phyloP scores from a whole-genome alignment of 2,797 vertebrate genomes.

The Otus scops region DNA sequence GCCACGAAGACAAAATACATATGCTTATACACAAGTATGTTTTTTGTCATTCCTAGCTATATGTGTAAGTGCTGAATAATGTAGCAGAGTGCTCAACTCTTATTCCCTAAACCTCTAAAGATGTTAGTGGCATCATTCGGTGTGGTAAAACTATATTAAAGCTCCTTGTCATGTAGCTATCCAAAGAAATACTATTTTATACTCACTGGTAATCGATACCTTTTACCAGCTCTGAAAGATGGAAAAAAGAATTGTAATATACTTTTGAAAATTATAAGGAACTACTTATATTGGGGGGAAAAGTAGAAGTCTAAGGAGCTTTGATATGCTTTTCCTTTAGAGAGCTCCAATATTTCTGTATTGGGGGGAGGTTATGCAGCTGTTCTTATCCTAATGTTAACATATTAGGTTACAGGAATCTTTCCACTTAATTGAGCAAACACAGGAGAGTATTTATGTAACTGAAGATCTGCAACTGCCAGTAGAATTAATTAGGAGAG shows the following conservation, averaged over 20 bases:
- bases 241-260: background rate
- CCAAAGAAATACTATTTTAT: background rate
- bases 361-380: background rate
- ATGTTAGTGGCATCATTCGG: background rate
- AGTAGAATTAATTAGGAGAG: conserved; percentile 54
- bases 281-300: background rate
- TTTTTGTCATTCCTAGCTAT: background rate
- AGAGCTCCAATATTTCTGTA: background rate
- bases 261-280: background rate
- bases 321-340: background rate
- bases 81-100: background rate
- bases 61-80: background rate
- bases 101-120: background rate
- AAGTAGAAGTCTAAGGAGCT: background rate
- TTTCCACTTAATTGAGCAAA: conserved; percentile 55
- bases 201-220: background rate
- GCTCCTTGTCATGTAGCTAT: background rate
- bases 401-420: conserved; percentile 26
- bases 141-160: background rate
- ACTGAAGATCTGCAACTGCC: conserved; percentile 32
- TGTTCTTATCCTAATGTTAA: conserved; percentile 8
- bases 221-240: background rate
- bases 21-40: background rate
- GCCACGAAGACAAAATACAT: background rate
- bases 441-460: conserved; percentile 41